Conservation (phyloP, 2,888 invertebrate species). For the Idaea straminata region DNA sequence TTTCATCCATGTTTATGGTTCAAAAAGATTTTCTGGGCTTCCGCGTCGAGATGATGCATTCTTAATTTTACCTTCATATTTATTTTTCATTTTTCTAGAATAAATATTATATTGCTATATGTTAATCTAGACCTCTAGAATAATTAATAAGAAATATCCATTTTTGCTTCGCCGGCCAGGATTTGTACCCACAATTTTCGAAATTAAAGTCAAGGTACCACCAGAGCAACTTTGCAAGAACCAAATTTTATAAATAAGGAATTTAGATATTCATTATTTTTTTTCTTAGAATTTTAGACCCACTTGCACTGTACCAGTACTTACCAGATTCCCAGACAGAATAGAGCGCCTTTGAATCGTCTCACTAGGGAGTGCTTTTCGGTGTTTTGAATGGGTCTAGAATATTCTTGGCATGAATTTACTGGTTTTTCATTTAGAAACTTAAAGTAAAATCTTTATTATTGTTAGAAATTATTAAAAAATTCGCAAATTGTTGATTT, state of each 20-base stretch:
- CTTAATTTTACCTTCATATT: neutral
- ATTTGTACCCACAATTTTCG: no score
- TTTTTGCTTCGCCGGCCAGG: no score
- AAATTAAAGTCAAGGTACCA: no score
- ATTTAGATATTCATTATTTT: neutral
- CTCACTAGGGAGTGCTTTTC: slow-evolving; percentile 26
- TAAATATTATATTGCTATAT: no score
- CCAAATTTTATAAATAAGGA: neutral
- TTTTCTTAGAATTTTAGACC: neutral
- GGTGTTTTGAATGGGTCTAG: slow-evolving; percentile 30
- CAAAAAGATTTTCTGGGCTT: neutral
- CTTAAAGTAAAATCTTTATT: slow-evolving; percentile 17
- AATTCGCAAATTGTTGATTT: neutral
- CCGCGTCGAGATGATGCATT: neutral
- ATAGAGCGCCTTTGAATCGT: slow-evolving; percentile 10
- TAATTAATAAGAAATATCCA: no score
- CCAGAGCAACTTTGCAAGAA: neutral
- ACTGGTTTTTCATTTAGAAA: slow-evolving; percentile 28
- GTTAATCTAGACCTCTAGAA: no score
- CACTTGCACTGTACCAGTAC: neutral
- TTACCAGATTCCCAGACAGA: neutral
- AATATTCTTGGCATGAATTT: slow-evolving; percentile 25
- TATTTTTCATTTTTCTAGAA: neutral
- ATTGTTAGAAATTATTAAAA: neutral
- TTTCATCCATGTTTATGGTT: neutral